Evolutionary conservation across 2,113 vertebrate species (phyloP).

Genomic region (Gavialis gangeticus): DNA sequence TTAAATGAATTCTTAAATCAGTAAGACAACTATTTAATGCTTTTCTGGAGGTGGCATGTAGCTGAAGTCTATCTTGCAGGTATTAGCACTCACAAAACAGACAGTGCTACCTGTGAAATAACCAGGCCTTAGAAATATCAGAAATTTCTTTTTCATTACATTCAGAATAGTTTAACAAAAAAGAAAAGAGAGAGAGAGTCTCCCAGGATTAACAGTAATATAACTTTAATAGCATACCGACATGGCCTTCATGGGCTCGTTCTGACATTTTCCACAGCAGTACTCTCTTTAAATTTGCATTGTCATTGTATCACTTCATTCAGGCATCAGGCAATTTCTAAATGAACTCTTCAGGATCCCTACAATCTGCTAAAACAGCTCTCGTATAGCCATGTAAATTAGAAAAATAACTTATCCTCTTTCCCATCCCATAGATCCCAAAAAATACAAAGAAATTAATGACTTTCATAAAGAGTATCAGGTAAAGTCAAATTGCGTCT

Average conservation of each 20-base stretch:
- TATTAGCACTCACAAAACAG: not conserved
- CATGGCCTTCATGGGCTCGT: not conserved
- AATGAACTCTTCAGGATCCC: no score
- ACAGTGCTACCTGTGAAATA: not conserved
- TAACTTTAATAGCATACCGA: not conserved
- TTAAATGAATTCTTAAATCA: no score
- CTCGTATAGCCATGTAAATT: no score
- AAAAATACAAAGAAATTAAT: not conserved
- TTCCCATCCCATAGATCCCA: not conserved
- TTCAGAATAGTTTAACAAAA: not conserved
- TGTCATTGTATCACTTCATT: not conserved
- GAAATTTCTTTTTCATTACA: no score
- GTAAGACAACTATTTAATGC: not conserved
- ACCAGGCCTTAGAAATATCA: not conserved
- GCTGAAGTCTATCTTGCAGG: not conserved
- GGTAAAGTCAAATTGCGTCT: not conserved
- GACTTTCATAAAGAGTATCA: not conserved
- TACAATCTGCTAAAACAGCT: no score
- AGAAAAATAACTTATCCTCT: not conserved
- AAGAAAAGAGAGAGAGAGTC: not conserved
- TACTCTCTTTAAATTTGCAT: not conserved
- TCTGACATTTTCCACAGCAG: not conserved
- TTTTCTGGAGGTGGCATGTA: not conserved
- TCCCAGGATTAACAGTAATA: not conserved
- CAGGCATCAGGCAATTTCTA: no score